Percentiles rank a stretch among this genome's conserved stretches.
phyloP scores from a whole-genome alignment of 2,797 vertebrate species.

The Myripristis murdjan region DNA sequence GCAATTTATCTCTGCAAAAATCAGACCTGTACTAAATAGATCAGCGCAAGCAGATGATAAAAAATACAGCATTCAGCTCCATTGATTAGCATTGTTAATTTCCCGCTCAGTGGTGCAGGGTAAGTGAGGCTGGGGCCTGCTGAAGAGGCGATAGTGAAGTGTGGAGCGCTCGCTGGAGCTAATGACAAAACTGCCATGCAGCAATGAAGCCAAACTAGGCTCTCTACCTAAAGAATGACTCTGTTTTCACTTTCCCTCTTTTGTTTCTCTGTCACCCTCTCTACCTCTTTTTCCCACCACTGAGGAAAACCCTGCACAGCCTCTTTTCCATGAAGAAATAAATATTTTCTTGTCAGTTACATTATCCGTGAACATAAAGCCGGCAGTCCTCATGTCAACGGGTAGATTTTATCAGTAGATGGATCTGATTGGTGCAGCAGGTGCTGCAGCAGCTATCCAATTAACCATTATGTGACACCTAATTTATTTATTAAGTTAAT shows the following conservation, averaged over 20 bases:
- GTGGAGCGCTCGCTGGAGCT: constrained; percentile 14
- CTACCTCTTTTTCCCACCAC: too few relatives aligned
- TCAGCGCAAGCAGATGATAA: constrained; percentile 60
- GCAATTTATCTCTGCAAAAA: constrained; percentile 75
- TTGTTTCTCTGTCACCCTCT: neutral
- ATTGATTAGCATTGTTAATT: constrained; percentile 81
- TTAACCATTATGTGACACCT: too few relatives aligned
- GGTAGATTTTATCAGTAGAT: too few relatives aligned
- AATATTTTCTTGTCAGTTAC: too few relatives aligned
- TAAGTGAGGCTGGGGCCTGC: constrained; percentile 49
- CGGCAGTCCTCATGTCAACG: too few relatives aligned
- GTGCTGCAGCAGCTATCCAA: too few relatives aligned
- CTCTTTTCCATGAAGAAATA: too few relatives aligned
- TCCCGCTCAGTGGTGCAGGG: constrained; percentile 63
- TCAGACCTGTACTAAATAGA: constrained; percentile 63
- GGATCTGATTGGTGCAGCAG: too few relatives aligned
- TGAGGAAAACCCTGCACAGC: too few relatives aligned
- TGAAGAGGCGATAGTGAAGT: constrained; percentile 9
- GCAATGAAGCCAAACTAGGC: neutral
- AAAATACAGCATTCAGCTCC: constrained; percentile 60
- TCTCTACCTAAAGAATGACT: neutral
- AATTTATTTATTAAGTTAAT: too few relatives aligned
- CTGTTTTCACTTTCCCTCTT: neutral
- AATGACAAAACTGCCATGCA: constrained; percentile 17
- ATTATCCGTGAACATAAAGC: too few relatives aligned